Evolutionary conservation across 2,113 vertebrate species (phyloP), one percentile per base, ranked within the genome.

Genomic region (Pandion haliaetus): DNA sequence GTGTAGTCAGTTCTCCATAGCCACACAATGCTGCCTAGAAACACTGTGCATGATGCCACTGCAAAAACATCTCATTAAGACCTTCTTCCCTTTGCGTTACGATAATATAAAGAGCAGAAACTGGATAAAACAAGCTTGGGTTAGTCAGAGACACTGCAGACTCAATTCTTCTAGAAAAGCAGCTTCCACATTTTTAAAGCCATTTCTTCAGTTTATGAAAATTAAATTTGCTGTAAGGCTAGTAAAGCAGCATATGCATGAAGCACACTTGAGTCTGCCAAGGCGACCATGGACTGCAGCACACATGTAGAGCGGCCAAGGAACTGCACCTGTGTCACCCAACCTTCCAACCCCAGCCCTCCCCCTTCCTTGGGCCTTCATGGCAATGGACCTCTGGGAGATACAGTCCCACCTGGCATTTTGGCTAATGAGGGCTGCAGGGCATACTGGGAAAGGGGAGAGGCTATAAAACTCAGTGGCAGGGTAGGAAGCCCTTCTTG

Each of bases 21-120:
- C 42, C 88, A 61, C 67, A 55, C 61, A 78, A 34, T 5, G 76
- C 96, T 94, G 94, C 92, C 88, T 93, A 58, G 94, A 90, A 95
- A 95, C 92, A 59, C 74, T 9, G 49, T 12, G 45, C 54, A 26
- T 5, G 45, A 52, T 8, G 8, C 82, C 63, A 42, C 71, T 20
- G 83, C 76, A 82, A 67, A 76, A 95, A 32, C 58, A 74, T 44
- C 86, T 76, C 86, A 19, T 36, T 69, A 65, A 47, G 88, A 87
- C 93, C 80, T 82, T 67, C 65, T 89, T 74, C 73, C 40, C 86
- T 90, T 85, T 94, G 88, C 16, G 2, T 81, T 29, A 71, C 3
- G 8, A 50, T 24, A 71, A 59, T 32, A 40, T 0, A 0, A 71
- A 61, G 42, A 52, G 62, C 36, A 89, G 52, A 84, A 91, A 79